These are phyloP conservation scores for Lutjanus campechanus DNA, from an alignment of 2,797 vertebrate genomes.

Conservation along the genomic window DNA sequence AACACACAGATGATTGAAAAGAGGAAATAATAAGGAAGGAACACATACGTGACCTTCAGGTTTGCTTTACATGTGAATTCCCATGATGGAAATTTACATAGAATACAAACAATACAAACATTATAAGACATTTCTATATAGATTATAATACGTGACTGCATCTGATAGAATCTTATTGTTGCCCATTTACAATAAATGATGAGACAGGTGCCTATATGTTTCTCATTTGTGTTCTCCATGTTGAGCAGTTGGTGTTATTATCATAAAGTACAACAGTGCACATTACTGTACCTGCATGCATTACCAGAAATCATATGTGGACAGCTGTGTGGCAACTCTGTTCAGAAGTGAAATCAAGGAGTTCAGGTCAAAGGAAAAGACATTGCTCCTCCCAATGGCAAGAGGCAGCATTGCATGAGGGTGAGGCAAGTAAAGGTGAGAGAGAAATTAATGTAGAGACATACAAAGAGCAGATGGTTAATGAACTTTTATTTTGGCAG, in stretches of 20 bases:
- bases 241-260: not conserved
- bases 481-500: not conserved
- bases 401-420: conserved; percentile 55
- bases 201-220: conserved; percentile 17
- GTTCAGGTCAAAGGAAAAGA: conserved; percentile 60
- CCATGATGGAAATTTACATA: conserved; percentile 13
- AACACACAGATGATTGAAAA: conserved; percentile 15
- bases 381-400: conserved; percentile 80
- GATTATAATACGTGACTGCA: conserved; percentile 7
- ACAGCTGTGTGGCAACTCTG: conserved; percentile 31
- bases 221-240: not conserved
- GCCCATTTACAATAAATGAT: conserved; percentile 4
- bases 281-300: conserved; percentile 14
- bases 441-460: conserved; percentile 23
- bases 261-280: conserved; percentile 3
- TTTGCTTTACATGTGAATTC: conserved; percentile 43
- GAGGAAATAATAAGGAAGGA: conserved; percentile 15
- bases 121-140: not conserved
- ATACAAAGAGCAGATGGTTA: not conserved
- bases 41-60: conserved; percentile 20
- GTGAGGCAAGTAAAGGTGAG: conserved; percentile 19
- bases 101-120: conserved; percentile 8
- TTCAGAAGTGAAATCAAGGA: conserved; percentile 40
- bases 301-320: conserved; percentile 27
- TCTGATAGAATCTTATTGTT: not conserved